Evolutionary conservation across 2,888 invertebrate genomes (phyloP).

Genomic region (Gisinianus flammeolus): DNA sequence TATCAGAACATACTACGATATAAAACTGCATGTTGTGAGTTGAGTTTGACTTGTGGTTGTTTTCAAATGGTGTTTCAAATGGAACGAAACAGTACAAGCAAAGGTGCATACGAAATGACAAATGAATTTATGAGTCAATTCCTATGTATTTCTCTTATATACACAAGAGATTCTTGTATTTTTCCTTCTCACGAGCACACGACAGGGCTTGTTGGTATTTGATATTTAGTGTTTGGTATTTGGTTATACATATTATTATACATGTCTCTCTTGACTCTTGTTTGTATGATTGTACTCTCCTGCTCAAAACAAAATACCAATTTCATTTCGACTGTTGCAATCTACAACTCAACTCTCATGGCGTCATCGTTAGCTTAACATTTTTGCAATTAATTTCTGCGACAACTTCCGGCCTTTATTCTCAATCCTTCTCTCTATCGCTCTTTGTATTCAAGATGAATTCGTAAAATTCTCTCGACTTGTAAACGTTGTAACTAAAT

Average conservation of each 20-base stretch:
- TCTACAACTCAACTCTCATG: neutral
- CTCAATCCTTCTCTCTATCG: neutral
- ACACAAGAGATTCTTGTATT: neutral
- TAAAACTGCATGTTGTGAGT: no score
- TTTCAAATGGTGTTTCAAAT: no score
- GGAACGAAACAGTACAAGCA: no score
- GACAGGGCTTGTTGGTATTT: neutral
- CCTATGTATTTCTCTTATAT: no score
- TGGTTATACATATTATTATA: neutral
- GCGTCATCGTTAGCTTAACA: slow-evolving; percentile 20
- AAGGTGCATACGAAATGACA: neutral
- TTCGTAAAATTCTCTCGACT: neutral
- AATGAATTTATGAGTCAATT: slow-evolving; percentile 8
- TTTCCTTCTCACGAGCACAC: neutral
- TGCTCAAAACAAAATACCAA: neutral
- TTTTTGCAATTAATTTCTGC: slow-evolving; percentile 27
- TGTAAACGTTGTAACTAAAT: no score
- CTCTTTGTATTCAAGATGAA: neutral
- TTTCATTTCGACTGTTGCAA: neutral
- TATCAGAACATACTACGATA: no score
- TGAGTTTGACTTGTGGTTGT: no score
- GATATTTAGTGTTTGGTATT: no score
- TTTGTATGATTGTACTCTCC: neutral
- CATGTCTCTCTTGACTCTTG: neutral
- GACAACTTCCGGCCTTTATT: slow-evolving; percentile 33